Evolutionary conservation across 92 coral and sea anemone species (phyloP), one percentile per base, ranked within the genome.

Genomic region (Palythoa grandiflora): DNA sequence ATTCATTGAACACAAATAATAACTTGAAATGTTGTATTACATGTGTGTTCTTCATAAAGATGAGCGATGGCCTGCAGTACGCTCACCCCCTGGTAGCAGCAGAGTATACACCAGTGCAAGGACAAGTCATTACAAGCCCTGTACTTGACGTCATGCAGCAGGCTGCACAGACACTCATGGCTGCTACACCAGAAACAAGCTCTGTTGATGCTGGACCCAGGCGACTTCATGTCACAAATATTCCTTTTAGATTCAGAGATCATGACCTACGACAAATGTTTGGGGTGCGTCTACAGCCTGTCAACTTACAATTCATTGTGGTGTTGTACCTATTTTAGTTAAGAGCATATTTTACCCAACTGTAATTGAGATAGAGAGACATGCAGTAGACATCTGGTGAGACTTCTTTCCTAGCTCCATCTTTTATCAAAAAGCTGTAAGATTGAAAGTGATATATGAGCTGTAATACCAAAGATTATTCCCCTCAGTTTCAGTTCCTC

Each of bases 231-330:
- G 99, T 97, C 47, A 97, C 99, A 3, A 97, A 97, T 80, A 93
- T 97, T 68, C 99, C 99, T 16, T 97, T 95, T 87, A 85, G 99
- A 85, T 95, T 97, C 76, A 88, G 97, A 55, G 99, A 97, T 55
- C 94, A 92, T 57, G 99, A 97, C 73, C 84, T 97, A 16, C 86
- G 88, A 63, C 98, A 97, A 79, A 97, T 97, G 99, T 97, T 97
- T 90, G 99, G 95, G 97, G 99, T 97, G 51, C 83, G 96, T 74
- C 21, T 20, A 73, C 7, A 44, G 50, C 7, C 50, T 44, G 6
- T 44, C 50, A 44, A 44, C 5, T 4, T 44, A 2, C 7, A 44
- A 8, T 44, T 44, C 50, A 44, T 44, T 44, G 5, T 44, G 5
- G 47, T 40, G 50, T 44, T 44, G 5, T 44, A 44, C 50, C 50